phyloP scores from a whole-genome alignment of 2,888 invertebrate genomes.

The Xestia rhomboidea region DNA sequence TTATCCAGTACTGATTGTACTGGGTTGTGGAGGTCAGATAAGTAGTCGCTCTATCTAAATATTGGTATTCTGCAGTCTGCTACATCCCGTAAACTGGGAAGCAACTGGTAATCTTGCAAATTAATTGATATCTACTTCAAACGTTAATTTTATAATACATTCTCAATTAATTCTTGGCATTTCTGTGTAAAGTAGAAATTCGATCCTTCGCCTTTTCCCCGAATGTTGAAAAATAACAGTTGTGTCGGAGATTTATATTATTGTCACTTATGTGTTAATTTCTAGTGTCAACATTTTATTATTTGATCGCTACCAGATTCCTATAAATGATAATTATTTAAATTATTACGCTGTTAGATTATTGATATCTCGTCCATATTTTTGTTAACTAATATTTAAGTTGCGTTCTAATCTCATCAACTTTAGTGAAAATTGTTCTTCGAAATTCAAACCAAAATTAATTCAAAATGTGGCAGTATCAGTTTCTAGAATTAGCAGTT shows the following conservation, averaged over 20 bases:
- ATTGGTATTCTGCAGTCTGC: too few relatives aligned
- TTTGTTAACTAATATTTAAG: neutral
- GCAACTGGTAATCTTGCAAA: too few relatives aligned
- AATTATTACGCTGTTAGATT: constrained; percentile 6
- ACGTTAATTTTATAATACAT: too few relatives aligned
- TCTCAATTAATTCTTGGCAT: too few relatives aligned
- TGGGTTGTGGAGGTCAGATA: too few relatives aligned
- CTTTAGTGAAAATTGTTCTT: neutral
- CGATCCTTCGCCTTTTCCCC: neutral
- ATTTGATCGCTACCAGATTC: constrained; percentile 33
- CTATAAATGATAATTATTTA: constrained; percentile 17
- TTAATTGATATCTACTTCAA: too few relatives aligned
- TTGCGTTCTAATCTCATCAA: constrained; percentile 1
- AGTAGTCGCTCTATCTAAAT: too few relatives aligned
- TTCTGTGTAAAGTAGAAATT: constrained; percentile 5
- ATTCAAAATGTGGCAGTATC: constrained; percentile 4
- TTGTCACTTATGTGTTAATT: constrained; percentile 8
- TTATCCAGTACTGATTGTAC: too few relatives aligned
- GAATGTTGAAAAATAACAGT: constrained; percentile 23
- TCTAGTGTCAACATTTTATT: constrained; percentile 26
- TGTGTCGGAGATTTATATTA: constrained; percentile 24
- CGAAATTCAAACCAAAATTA: neutral
- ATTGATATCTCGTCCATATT: neutral
- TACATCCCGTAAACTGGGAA: too few relatives aligned
- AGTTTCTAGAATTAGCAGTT: neutral